Conservation (phyloP, 2,113 vertebrate species). For the Castor canadensis region DNA sequence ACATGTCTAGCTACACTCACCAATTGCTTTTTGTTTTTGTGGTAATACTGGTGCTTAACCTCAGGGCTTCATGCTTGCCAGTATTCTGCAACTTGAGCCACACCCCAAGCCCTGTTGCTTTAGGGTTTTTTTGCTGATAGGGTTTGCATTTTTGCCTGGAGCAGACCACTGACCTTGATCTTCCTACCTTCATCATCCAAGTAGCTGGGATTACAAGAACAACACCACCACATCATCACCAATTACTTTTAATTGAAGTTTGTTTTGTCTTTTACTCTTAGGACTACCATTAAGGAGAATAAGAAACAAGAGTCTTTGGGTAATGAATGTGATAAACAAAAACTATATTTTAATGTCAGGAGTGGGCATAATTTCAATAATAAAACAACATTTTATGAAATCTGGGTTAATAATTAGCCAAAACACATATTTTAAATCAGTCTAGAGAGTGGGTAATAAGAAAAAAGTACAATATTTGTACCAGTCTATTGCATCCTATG, state of each 20-base stretch:
- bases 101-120: too few relatives aligned
- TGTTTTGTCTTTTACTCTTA: constrained; percentile 14
- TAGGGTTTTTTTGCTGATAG: too few relatives aligned
- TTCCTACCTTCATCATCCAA: too few relatives aligned
- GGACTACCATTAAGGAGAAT: background rate
- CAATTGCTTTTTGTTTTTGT: too few relatives aligned
- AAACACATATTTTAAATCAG: constrained; percentile 5
- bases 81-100: too few relatives aligned
- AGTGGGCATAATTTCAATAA: background rate
- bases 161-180: too few relatives aligned
- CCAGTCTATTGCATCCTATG: background rate
- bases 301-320: background rate
- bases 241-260: background rate
- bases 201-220: too few relatives aligned
- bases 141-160: too few relatives aligned
- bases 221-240: too few relatives aligned
- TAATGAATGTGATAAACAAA: background rate
- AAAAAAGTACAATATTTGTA: background rate
- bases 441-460: constrained; percentile 12
- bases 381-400: background rate
- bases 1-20: background rate
- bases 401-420: background rate
- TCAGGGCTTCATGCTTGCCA: too few relatives aligned
- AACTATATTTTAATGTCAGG: background rate
- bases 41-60: too few relatives aligned